A percentile compares a stretch with the other conserved stretches of the same genome.
Evolutionary conservation across 1,140 invertebrate genomes (phyloP).

Genomic region (Pomphorhynchus laevis): DNA sequence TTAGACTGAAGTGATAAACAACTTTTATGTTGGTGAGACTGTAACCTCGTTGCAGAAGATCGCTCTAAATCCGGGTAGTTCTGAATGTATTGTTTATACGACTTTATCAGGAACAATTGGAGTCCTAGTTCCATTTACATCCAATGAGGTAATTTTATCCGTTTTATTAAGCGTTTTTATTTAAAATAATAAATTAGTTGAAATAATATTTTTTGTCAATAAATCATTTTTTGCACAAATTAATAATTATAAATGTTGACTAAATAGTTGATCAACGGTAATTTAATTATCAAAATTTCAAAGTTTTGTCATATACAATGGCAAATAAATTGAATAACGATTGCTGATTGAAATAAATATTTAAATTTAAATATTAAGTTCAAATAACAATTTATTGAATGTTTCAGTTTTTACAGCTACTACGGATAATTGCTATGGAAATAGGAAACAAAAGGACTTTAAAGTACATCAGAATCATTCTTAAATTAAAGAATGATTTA

Average conservation of each 20-base stretch:
- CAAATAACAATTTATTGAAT: too few relatives aligned
- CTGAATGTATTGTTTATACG: conserved; percentile 68
- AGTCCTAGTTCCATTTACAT: conserved; percentile 76
- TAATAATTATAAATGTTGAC: not conserved
- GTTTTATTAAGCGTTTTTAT: not conserved
- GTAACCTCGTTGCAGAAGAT: conserved; percentile 36
- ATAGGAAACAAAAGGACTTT: too few relatives aligned
- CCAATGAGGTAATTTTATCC: conserved; percentile 32
- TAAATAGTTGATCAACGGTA: not conserved
- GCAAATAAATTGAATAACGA: too few relatives aligned
- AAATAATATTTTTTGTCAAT: not conserved
- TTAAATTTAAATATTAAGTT: too few relatives aligned
- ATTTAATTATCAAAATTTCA: not conserved
- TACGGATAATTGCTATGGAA: too few relatives aligned
- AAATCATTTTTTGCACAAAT: not conserved
- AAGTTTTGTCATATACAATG: not conserved
- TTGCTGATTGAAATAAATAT: too few relatives aligned
- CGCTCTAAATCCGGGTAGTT: conserved; percentile 73
- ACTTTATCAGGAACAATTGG: conserved; percentile 69
- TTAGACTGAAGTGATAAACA: conserved; percentile 42
- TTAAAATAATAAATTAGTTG: not conserved
- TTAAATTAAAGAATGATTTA: too few relatives aligned
- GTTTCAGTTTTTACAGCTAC: too few relatives aligned
- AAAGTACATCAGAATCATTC: too few relatives aligned
- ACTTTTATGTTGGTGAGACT: conserved; percentile 78